These are phyloP conservation scores for Antedon mediterranea DNA, from an alignment of 53 echinoderm and acorn worm genomes.

Conservation along the genomic window DNA sequence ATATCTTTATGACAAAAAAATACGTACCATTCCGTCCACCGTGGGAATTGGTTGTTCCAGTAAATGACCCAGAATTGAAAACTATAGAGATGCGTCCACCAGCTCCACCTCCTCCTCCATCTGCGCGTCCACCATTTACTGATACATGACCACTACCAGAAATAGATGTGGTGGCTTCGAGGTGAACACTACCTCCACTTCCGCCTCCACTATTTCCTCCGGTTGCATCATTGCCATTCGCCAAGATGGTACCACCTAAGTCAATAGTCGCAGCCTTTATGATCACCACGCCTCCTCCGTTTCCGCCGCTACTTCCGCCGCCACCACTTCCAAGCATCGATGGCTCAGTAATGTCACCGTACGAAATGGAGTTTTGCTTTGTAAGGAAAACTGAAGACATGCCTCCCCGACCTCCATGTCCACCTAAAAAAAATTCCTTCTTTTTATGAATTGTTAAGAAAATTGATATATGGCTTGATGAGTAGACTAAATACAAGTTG, in stretches of 20 bases:
- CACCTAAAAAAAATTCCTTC: slow-evolving; percentile 8
- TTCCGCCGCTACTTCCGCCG: slow-evolving; percentile 22
- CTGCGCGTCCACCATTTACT: slow-evolving; percentile 33
- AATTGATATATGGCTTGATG: too few species aligned
- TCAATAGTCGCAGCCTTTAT: slow-evolving; percentile 28
- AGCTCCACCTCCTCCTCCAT: slow-evolving; percentile 28
- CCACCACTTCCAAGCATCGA: slow-evolving; percentile 13
- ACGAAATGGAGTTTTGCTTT: slow-evolving; percentile 11
- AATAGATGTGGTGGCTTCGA: slow-evolving; percentile 12
- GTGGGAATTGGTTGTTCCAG: slow-evolving; percentile 26
- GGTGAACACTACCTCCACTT: slow-evolving; percentile 34
- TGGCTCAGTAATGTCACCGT: slow-evolving; percentile 16
- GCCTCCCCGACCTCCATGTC: slow-evolving; percentile 46
- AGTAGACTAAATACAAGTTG: too few species aligned
- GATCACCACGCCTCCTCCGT: slow-evolving; percentile 30
- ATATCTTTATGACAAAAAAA: too few species aligned
- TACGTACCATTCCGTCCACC: slow-evolving; percentile 35
- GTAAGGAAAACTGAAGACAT: slow-evolving; percentile 21
- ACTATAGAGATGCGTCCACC: slow-evolving; percentile 28
- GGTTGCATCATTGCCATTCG: slow-evolving; percentile 33
- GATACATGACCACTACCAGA: slow-evolving; percentile 30
- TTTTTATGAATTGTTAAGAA: too few species aligned
- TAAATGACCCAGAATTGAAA: slow-evolving; percentile 18
- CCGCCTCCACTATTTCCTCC: slow-evolving; percentile 16
- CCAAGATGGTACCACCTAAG: slow-evolving; percentile 29